Evolutionary conservation across 1,140 invertebrate species (phyloP).

Genomic region (Fopius arisanus): DNA sequence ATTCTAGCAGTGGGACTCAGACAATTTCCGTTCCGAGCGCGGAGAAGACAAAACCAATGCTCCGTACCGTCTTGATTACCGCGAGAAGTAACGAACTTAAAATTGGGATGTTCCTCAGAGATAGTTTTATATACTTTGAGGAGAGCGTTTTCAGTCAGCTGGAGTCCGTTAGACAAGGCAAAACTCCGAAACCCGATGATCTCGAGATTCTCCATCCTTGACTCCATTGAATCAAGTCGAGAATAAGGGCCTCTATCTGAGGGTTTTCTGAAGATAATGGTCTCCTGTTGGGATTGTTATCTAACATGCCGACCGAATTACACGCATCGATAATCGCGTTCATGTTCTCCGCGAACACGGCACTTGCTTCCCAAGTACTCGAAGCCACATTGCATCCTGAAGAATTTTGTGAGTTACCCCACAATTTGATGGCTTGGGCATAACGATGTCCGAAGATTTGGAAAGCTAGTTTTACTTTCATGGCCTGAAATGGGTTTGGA

Average conservation of each 20-base stretch:
- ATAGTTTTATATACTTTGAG: no score
- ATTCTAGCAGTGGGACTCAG: no score
- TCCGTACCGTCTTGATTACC: no score
- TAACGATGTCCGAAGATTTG: conserved; percentile 30
- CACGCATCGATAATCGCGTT: conserved; percentile 35
- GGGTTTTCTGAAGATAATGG: conserved; percentile 10
- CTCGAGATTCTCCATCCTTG: no score
- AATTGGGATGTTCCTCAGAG: no score
- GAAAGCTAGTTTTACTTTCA: conserved; percentile 38
- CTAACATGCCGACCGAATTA: conserved; percentile 22
- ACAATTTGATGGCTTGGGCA: conserved; percentile 26
- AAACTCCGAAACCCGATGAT: no score
- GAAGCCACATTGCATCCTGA: conserved; percentile 1
- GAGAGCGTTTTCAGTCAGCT: no score
- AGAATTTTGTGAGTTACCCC: conserved; percentile 8
- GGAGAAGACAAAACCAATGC: no score
- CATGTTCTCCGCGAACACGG: conserved; percentile 27
- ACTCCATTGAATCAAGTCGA: neutral
- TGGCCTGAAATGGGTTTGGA: conserved; percentile 36
- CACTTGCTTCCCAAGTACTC: conserved; percentile 27
- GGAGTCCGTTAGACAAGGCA: no score
- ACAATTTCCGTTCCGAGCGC: no score
- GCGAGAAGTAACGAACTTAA: no score
- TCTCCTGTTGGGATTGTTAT: conserved; percentile 21
- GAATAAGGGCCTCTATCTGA: no score